Conservation (phyloP, 1,140 invertebrate genomes). For the Caenorhabditis latens region DNA sequence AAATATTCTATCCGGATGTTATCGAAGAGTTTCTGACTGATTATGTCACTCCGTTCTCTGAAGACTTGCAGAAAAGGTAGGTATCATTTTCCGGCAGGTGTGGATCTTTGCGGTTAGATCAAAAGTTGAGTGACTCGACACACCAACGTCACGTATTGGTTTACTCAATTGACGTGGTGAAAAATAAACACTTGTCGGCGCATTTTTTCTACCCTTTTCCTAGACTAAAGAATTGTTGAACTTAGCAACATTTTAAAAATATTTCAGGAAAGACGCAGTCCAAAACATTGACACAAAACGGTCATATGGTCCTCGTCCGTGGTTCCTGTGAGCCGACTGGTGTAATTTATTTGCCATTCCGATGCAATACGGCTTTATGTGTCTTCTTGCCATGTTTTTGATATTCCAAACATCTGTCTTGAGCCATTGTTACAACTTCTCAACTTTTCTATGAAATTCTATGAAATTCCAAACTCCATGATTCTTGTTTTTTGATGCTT, state of each 20-base stretch:
- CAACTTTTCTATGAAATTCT: neutral
- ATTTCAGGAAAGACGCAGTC: conserved; percentile 36
- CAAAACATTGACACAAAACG: conserved; percentile 33
- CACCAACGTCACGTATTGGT: conserved; percentile 38
- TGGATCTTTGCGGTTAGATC: conserved; percentile 21
- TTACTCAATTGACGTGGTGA: neutral
- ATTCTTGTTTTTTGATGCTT: neutral
- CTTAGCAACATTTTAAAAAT: neutral
- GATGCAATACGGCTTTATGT: conserved; percentile 43
- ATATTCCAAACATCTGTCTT: neutral
- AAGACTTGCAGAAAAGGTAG: conserved; percentile 40
- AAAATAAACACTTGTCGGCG: conserved; percentile 37
- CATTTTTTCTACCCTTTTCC: neutral
- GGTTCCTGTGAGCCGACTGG: conserved; percentile 21
- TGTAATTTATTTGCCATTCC: conserved; percentile 49
- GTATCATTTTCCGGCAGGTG: neutral
- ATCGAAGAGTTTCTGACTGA: conserved; percentile 27
- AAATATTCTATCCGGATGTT: conserved; percentile 43
- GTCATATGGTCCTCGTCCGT: conserved; percentile 42
- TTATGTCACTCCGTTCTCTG: conserved; percentile 45
- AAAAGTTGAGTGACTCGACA: conserved; percentile 10
- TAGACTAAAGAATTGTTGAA: conserved; percentile 46
- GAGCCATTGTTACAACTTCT: conserved; percentile 22
- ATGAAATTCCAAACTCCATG: conserved; percentile 19
- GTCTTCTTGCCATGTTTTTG: conserved; percentile 21